Evolutionary conservation across 2,797 vertebrate species (phyloP), one percentile per base, ranked within the genome.

Genomic region (Cossypha caffra): DNA sequence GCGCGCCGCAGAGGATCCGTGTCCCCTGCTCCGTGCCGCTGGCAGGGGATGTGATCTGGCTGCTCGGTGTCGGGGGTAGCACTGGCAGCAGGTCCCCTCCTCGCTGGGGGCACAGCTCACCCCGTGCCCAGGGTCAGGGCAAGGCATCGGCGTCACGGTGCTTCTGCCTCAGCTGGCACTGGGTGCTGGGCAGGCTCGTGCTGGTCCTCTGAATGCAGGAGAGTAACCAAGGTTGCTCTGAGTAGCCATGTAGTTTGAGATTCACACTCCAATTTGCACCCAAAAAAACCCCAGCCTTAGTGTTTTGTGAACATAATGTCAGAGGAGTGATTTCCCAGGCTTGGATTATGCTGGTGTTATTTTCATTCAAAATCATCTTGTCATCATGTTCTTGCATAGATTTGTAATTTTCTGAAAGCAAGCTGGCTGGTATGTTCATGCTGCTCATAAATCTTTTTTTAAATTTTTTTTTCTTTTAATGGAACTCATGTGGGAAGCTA

Each of bases 331-430:
- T 90, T 91, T 88, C 76, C 59, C 72, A 69, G n/a, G 18, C 87
- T 91, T 67, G 59, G 79, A 68, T 90, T 93, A 17, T 48, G 54
- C 13, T 83, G 72, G 31, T 91, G 78, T 79, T 88, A 51, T 87
- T 96, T 95, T 95, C 58, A 89, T 91, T 93, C 78, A 80, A 62
- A 94, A 86, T 90, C 17, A 63, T 94, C 84, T 72, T 90, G 85
- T 95, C 89, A 77, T 91, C 82, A 29, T 86, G 91, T 81, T 94
- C 81, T 83, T 93, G 89, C 55, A 50, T 84, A 75, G 59, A 83
- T 95, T 89, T 81, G 51, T 86, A 62, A 69, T 93, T 90, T 96
- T 89, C 91, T 96, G 93, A 93, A 96, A 85, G 86, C 71, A 87
- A 47, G 59, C 82, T 88, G 92, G 48, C 77, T 92, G 14, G 48